Base-by-base conservation (phyloP, 2,797 vertebrate genomes). In the Xiphophorus birchmanni region DNA sequence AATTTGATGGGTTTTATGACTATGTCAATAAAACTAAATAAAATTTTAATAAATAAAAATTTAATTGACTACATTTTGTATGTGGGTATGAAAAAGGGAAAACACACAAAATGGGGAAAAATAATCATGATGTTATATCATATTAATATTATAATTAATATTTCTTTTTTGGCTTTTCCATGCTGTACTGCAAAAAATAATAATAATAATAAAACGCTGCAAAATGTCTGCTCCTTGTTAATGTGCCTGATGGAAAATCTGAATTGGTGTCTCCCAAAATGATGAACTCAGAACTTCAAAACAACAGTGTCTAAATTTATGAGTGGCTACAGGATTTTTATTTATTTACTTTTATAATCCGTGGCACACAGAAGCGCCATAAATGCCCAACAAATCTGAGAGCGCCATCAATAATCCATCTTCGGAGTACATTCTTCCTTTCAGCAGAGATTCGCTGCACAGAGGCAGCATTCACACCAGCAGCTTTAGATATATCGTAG, bases 401-500 rank as follows among this genome's bases (percentile, higher is more conserved):
- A 60, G 69, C n/a, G 10, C 26, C n/a, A 67, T 74, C 6, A 15
- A 73, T 78, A 32, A 77, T 23, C 77, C 37, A 73, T 15, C 74
- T 67, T 26, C 44, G 75, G 56, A 47, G 17, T 4, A 40, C 50
- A 78, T 26, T 42, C 29, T 74, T 67, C 47, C 54, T 60, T n/a
- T 5, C 23, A 47, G 42, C 32, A 26, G 48, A 26, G 35, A 47
- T 42, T 18, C n/a, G 6, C 37, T 73, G 40, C 77, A 52, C 67
- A 82, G 45, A 75, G 29, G 50, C 3, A 6, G 23, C 71, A 48
- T 21, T 80, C 47, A 45, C 10, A 89, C 58, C 18, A 77, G 42
- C 72, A 37, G 74, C 45, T 72, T 85, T 67, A 75, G 67, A 78
- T 23, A 71, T 50, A 80, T 78, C 35, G 71, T 56, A 76, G 73